phyloP scores from a whole-genome alignment of 2,888 invertebrate genomes.

The Eustalomyia histrio region DNA sequence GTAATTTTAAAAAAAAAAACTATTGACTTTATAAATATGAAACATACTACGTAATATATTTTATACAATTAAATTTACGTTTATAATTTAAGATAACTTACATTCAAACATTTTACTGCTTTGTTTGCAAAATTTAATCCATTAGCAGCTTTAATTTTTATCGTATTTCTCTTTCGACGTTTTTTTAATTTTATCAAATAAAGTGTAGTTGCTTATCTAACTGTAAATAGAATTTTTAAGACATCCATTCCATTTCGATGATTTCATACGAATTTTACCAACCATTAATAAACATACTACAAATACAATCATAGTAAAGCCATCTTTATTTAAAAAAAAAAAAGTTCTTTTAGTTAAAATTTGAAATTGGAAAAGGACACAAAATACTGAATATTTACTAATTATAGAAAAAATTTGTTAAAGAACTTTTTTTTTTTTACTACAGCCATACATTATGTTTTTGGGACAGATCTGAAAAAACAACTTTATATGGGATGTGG shows the following conservation, averaged over 20 bases:
- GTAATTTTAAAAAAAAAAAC: too few species aligned
- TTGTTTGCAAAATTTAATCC: constrained; percentile 16
- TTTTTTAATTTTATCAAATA: constrained; percentile 23
- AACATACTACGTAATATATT: too few species aligned
- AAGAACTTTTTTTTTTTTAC: constrained; percentile 27
- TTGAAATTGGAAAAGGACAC: too few species aligned
- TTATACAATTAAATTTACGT: constrained; percentile 18
- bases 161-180: constrained; percentile 63
- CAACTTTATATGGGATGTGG: too few species aligned
- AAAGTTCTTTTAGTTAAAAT: constrained; percentile 18
- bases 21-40: too few species aligned
- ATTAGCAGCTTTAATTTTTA: constrained; percentile 52
- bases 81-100: constrained; percentile 47
- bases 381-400: too few species aligned
- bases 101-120: constrained; percentile 57
- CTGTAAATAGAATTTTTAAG: constrained; percentile 57
- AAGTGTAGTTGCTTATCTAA: constrained; percentile 49
- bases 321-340: constrained; percentile 17
- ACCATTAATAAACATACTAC: constrained; percentile 32
- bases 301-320: constrained; percentile 35
- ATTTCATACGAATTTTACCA: constrained; percentile 24
- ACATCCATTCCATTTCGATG: constrained; percentile 51
- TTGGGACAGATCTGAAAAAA: too few species aligned
- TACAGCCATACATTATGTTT: too few species aligned
- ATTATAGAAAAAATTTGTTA: not conserved